These are phyloP conservation scores for Melanerpes aurifrons DNA, from an alignment of 2,113 vertebrate genomes.

Conservation along the genomic window DNA sequence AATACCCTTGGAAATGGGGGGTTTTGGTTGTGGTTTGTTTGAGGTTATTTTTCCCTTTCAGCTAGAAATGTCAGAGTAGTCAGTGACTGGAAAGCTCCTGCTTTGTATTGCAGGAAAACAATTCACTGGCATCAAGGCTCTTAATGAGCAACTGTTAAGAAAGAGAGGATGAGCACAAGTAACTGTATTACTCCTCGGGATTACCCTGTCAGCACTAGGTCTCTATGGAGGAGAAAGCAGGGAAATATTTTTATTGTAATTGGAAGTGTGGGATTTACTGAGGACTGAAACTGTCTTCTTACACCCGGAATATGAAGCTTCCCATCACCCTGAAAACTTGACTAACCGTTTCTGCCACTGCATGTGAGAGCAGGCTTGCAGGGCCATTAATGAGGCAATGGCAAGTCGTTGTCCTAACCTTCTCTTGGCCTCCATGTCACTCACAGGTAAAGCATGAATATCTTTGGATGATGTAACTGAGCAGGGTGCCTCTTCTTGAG, in stretches of 20 bases:
- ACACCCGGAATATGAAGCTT: background rate
- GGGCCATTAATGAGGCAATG: background rate
- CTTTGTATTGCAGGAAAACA: conserved; percentile 2
- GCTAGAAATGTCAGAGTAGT: conserved; percentile 18
- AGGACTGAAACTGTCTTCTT: background rate
- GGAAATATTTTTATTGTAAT: conserved; percentile 14
- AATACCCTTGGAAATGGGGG: background rate
- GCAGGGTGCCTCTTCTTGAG: background rate
- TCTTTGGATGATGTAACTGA: background rate
- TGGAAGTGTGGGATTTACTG: background rate
- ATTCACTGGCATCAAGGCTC: background rate
- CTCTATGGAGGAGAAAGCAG: background rate
- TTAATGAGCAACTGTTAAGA: conserved; percentile 31
- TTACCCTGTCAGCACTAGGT: background rate
- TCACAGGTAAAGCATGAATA: background rate
- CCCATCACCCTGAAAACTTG: background rate
- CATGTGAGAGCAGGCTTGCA: background rate
- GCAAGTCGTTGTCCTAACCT: background rate
- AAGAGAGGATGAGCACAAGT: background rate
- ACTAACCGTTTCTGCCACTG: background rate
- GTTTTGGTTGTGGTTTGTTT: too few relatives aligned
- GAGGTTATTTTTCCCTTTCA: background rate
- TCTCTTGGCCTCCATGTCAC: background rate
- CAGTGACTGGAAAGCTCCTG: background rate
- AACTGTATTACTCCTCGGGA: background rate